Base-by-base conservation (phyloP, 2,888 invertebrate genomes). In the Stegophylla sp. region DNA sequence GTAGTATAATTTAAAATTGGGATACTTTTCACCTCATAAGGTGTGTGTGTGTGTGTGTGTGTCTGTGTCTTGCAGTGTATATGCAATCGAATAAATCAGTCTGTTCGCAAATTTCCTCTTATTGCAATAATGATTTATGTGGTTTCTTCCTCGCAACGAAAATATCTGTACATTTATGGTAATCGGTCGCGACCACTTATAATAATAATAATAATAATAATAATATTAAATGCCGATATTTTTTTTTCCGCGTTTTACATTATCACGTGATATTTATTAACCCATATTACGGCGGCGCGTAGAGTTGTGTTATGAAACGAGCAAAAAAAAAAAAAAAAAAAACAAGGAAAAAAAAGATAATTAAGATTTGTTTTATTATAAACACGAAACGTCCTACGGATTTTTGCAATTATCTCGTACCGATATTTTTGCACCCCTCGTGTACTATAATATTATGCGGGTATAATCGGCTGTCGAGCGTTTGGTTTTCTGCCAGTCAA, bases 11-110 rank as follows among this genome's bases (percentile, higher is more conserved):
- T n/a, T n/a, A n/a, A n/a, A n/a, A n/a, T n/a, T n/a, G n/a, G n/a
- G n/a, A n/a, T n/a, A n/a, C n/a, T n/a, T n/a, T n/a, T n/a, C n/a
- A n/a, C n/a, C n/a, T n/a, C n/a, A n/a, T n/a, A n/a, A n/a, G n/a
- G 34, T 34, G 3, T 34, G 34, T 34, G 34, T 34, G 34, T 34
- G 34, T 34, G 34, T 34, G 34, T 34, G 34, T 34, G 34, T 34
- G 34, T 34, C 3, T 34, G 20, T 64, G 20, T 43, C n/a, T n/a
- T n/a, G n/a, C n/a, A 43, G 5, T 28, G 17, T 45, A 7, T 20
- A 20, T 10, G 10, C 20, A 51, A 26, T n/a, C 45, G 43, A 43
- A 73, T 45, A 73, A 59, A 73, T 73, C 72, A 59, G 26, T 45
- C 43, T 56, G 56, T 72, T 73, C 43, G 26, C 43, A 20, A 45